phyloP scores from a whole-genome alignment of 2,113 vertebrate genomes.

The Mormyrus lacerda region DNA sequence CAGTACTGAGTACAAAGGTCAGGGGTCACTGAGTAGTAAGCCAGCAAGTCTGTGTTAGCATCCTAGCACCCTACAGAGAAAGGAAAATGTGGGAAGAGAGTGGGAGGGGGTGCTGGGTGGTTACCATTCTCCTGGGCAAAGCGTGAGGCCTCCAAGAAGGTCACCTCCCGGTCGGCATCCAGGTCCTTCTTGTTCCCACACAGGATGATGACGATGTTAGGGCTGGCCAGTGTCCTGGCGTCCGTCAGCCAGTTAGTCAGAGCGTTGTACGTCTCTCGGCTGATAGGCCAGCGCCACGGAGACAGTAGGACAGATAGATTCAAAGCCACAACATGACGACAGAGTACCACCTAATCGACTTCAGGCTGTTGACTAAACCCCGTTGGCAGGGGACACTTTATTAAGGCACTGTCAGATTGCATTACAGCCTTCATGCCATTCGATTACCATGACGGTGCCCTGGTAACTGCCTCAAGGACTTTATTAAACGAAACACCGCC shows the following conservation, averaged over 20 bases:
- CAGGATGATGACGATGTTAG: conserved; percentile 85
- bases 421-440: conserved; percentile 28
- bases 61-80: background rate
- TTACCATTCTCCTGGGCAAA: conserved; percentile 88
- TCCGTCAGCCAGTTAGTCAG: conserved; percentile 87
- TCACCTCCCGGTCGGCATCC: conserved; percentile 83
- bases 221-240: conserved; percentile 81
- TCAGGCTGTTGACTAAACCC: conserved; percentile 18
- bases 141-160: conserved; percentile 83
- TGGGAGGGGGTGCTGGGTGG: background rate
- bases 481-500: conserved; percentile 22
- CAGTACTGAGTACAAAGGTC: background rate
- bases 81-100: background rate
- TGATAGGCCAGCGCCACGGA: conserved; percentile 29
- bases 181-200: conserved; percentile 91
- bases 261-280: conserved; percentile 83
- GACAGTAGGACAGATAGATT: background rate
- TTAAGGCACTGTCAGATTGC: conserved; percentile 41
- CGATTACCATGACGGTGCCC: conserved; percentile 30
- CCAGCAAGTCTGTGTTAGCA: background rate
- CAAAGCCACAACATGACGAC: conserved; percentile 1
- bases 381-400: conserved; percentile 33
- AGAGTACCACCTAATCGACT: conserved; percentile 36
- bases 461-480: conserved; percentile 8
- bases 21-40: background rate